Evolutionary conservation across 2,888 invertebrate species (phyloP), one percentile per base, ranked within the genome.

Genomic region (Patella caerulea): DNA sequence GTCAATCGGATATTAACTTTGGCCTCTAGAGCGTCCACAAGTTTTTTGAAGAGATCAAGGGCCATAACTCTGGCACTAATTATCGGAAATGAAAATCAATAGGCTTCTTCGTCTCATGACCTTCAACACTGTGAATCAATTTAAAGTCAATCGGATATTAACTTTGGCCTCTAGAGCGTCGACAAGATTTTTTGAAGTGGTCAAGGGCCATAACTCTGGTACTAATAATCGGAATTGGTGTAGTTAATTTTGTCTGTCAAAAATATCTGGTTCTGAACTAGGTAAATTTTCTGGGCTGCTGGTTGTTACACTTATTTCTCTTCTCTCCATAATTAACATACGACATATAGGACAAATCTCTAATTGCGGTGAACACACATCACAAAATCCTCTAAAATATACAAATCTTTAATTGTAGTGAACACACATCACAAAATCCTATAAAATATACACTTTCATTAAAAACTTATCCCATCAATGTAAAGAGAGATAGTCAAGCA

Each of bases 321-420:
- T 74, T 56, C 90, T 77, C 75, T 89, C 87, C 3, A 71, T 92
- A 85, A 96, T 95, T 73, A 93, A 92, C 78, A 94, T 93, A 85
- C 97, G 94, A 92, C 98, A 98, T 94, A 97, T 94, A 17, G 98
- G 98, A 91, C 98, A 98, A 85, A 95, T 95, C 83, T 94, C 94
- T 84, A 98, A 91, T 90, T 96, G 95, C 78, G 94, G 93, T 12
- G 90, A 89, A 85, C 92, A 92, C 11, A 83, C 85, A 80, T 87
- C 88, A 93, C 98, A 98, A 92, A 97, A 97, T 65, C 97, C 97
- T 92, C 96, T 94, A 92, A 74, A 93, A 93, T 52, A 76, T 77
- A 79, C 79, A 82, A 73, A 78, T 11, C 3, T 34, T 29, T 24
- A 83, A 52, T 29, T 17, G 56, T 75, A 78, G 17, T 15, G 14